phyloP scores from a whole-genome alignment of 2,888 invertebrate genomes.

The Zelleria hepariella region DNA sequence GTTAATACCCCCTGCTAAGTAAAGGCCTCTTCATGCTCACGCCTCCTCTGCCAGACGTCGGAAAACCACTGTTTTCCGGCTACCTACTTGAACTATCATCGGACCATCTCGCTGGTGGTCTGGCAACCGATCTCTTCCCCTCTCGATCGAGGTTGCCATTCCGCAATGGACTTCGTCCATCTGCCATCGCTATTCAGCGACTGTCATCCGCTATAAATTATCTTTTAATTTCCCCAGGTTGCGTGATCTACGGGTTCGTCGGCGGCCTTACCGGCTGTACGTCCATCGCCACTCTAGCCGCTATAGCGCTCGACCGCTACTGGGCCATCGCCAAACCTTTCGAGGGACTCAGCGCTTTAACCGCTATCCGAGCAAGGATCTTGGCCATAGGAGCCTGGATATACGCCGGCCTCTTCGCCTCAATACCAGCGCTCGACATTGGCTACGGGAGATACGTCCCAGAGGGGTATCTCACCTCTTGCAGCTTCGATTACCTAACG shows the following conservation, averaged over 20 bases:
- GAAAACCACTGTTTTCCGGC: too few species aligned
- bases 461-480: conserved; percentile 87
- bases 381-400: conserved; percentile 79
- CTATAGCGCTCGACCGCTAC: conserved; percentile 86
- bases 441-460: conserved; percentile 85
- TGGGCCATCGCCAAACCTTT: conserved; percentile 86
- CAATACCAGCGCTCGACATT: conserved; percentile 78
- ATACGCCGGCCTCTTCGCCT: conserved; percentile 79
- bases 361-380: conserved; percentile 72
- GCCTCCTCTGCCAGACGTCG: too few species aligned
- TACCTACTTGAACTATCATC: too few species aligned
- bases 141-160: too few species aligned
- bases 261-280: conserved; percentile 86
- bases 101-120: too few species aligned
- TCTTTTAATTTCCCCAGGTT: conserved; percentile 63
- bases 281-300: conserved; percentile 84
- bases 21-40: too few species aligned
- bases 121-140: too few species aligned
- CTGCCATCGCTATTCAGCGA: too few species aligned
- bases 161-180: too few species aligned
- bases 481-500: conserved; percentile 88
- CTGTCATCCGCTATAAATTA: not conserved
- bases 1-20: too few species aligned
- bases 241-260: conserved; percentile 83
- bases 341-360: conserved; percentile 75